Conservation (phyloP, 2,888 invertebrate species). For the Chymomyza caudatula region DNA sequence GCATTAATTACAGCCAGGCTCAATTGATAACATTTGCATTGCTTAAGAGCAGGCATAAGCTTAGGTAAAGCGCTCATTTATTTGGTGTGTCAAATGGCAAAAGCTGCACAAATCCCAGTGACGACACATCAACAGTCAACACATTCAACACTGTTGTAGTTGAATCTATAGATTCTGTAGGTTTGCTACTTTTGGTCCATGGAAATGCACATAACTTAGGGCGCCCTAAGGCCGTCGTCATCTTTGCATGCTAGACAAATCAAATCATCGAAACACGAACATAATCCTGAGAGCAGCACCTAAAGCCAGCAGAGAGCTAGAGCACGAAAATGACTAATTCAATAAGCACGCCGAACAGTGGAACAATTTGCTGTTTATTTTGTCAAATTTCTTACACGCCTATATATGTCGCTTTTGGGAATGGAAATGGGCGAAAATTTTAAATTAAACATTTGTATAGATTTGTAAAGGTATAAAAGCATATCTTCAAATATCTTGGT, state of each 20-base stretch:
- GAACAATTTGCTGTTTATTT: background rate
- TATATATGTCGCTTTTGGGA: no score
- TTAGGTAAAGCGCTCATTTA: background rate
- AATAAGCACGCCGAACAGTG: slow-evolving; percentile 39
- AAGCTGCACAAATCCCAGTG: slow-evolving; percentile 19
- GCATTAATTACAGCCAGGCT: slow-evolving; percentile 53
- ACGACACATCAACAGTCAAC: slow-evolving; percentile 3
- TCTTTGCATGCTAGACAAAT: slow-evolving; percentile 24
- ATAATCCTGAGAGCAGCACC: slow-evolving; percentile 13
- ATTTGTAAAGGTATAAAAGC: no score
- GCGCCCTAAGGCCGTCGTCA: background rate
- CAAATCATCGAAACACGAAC: slow-evolving; percentile 47
- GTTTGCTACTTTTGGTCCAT: background rate
- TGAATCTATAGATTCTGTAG: no score
- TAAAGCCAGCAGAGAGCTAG: background rate
- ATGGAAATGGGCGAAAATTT: no score
- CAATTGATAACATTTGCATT: slow-evolving; percentile 22
- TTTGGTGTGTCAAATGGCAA: slow-evolving; percentile 23
- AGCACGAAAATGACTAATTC: slow-evolving; percentile 45
- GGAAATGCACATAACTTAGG: background rate
- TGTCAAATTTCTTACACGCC: background rate
- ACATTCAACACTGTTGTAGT: background rate
- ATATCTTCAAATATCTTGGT: no score
- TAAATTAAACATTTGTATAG: no score
- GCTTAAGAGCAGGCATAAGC: background rate